Evolutionary conservation across 2,888 invertebrate species (phyloP).

Genomic region (Hymenopus coronatus): DNA sequence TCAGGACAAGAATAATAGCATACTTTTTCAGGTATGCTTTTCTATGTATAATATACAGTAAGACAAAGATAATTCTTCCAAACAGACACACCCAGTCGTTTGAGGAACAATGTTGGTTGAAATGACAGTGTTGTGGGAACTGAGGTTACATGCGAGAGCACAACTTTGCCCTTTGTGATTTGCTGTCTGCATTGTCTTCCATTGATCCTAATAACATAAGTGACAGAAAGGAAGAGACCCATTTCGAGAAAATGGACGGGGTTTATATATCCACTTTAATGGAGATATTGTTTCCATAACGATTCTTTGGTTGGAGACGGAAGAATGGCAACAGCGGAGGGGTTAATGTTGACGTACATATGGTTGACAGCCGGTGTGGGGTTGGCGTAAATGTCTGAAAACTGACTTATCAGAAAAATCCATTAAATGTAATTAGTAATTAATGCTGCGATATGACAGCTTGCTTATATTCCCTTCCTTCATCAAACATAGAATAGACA

Average conservation of each 20-base stretch:
- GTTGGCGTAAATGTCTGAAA: too few relatives aligned
- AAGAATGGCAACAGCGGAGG: not conserved
- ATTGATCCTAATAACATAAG: not conserved
- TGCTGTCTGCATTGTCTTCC: not conserved
- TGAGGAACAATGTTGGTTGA: not conserved
- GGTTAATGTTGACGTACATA: not conserved
- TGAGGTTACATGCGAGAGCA: not conserved
- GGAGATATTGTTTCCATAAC: not conserved
- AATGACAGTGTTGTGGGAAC: not conserved
- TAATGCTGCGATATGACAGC: too few relatives aligned
- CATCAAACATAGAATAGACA: too few relatives aligned
- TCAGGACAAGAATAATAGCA: not conserved
- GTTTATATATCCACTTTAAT: not conserved
- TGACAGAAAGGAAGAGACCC: not conserved
- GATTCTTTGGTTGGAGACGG: not conserved
- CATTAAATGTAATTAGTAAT: too few relatives aligned
- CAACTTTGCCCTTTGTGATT: not conserved
- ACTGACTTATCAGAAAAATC: too few relatives aligned
- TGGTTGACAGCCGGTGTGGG: not conserved
- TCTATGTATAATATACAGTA: not conserved
- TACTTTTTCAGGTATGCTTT: not conserved
- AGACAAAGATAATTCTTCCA: not conserved
- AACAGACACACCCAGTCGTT: not conserved
- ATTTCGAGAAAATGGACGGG: not conserved
- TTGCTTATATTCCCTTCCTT: too few relatives aligned